These are phyloP conservation scores for Pavo muticus DNA, from an alignment of 2,113 vertebrate species.

Conservation along the genomic window DNA sequence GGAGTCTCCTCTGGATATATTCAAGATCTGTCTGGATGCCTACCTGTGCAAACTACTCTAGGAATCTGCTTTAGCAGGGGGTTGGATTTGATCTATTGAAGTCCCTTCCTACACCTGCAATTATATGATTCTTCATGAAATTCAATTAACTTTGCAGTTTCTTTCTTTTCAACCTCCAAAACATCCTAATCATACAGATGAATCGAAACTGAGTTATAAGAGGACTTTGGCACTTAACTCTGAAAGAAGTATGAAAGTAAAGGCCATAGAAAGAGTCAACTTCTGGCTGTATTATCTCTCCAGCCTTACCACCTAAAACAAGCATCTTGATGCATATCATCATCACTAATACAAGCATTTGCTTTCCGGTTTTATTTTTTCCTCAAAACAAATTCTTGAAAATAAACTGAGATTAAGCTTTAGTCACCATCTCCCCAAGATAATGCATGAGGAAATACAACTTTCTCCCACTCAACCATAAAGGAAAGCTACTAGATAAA, in stretches of 20 bases:
- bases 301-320: neutral
- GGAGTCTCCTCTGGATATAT: too few species aligned
- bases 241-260: neutral
- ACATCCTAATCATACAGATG: neutral
- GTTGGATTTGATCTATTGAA: too few species aligned
- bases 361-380: neutral
- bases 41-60: too few species aligned
- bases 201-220: neutral
- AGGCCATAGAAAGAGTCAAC: neutral
- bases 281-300: neutral
- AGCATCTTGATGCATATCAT: rapidly evolving
- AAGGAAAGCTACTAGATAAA: neutral
- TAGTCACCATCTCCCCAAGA: neutral
- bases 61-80: too few species aligned
- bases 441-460: neutral
- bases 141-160: neutral
- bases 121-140: neutral
- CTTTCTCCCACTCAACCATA: neutral
- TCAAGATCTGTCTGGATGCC: too few species aligned
- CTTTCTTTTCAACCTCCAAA: neutral
- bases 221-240: neutral
- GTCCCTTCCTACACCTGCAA: too few species aligned
- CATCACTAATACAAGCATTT: neutral
- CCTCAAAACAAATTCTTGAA: neutral
- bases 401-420: neutral